Evolutionary conservation across 2,113 vertebrate species (phyloP).

Genomic region (Aphyosemion australe): DNA sequence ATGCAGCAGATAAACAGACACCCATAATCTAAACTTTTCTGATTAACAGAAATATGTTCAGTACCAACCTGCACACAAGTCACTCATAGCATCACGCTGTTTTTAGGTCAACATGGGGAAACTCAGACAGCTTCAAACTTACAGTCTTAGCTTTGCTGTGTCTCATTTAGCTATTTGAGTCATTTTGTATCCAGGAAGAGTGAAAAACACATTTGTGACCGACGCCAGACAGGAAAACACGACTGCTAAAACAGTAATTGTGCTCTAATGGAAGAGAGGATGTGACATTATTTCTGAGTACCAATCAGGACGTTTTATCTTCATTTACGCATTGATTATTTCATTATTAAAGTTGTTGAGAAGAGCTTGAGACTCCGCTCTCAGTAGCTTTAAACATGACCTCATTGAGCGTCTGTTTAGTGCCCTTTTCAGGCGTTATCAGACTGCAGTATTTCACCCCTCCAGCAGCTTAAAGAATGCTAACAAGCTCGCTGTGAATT

Average conservation of each 20-base stretch:
- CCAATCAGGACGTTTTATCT: not conserved
- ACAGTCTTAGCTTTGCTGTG: not conserved
- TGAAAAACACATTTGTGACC: not conserved
- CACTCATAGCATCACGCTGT: too few relatives aligned
- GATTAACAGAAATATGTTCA: too few relatives aligned
- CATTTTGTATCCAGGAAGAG: not conserved
- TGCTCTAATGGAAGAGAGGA: not conserved
- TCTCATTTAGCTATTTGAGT: not conserved
- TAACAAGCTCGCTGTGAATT: slow-evolving; percentile 59
- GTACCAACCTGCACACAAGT: too few relatives aligned
- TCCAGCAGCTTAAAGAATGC: slow-evolving; percentile 47
- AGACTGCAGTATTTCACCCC: slow-evolving; percentile 49
- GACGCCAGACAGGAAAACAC: too few relatives aligned
- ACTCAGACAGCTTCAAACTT: not conserved
- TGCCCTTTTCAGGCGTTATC: slow-evolving; percentile 43
- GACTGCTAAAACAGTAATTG: not conserved
- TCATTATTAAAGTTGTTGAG: slow-evolving; percentile 8
- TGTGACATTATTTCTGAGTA: not conserved
- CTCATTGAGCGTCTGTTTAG: slow-evolving; percentile 30
- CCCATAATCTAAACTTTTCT: not conserved
- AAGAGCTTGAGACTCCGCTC: slow-evolving; percentile 10
- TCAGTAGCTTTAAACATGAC: slow-evolving; percentile 12
- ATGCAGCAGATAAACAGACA: not conserved
- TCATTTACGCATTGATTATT: not conserved
- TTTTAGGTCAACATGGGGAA: too few relatives aligned